Percentiles rank a stretch among this genome's conserved stretches.
These are phyloP conservation scores for Macropis europaea DNA, from an alignment of 2,888 invertebrate species.

Conservation along the genomic window DNA sequence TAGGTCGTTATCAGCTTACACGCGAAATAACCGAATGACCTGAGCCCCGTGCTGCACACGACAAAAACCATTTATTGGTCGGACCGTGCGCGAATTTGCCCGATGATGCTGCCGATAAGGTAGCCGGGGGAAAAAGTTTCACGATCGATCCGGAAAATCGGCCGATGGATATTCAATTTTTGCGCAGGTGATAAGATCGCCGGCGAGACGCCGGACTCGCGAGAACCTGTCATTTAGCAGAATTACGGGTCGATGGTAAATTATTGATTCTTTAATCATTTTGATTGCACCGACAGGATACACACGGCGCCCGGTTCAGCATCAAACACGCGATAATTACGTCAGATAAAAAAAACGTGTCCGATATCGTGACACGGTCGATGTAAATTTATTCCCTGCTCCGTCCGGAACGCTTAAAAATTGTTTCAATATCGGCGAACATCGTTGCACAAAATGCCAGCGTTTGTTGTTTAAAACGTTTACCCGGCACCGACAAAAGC, in stretches of 20 bases:
- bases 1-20: slow-evolving; percentile 67
- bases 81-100: slow-evolving; percentile 36
- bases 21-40: slow-evolving; percentile 67
- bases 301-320: neutral
- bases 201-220: slow-evolving; percentile 5
- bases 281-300: slow-evolving; percentile 29
- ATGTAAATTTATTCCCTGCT: slow-evolving; percentile 31
- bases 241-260: slow-evolving; percentile 20
- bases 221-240: slow-evolving; percentile 18
- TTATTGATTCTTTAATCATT: slow-evolving; percentile 39
- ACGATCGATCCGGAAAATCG: slow-evolving; percentile 5
- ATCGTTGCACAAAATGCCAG: slow-evolving; percentile 11
- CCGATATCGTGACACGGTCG: slow-evolving; percentile 28
- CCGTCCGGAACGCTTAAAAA: slow-evolving; percentile 19
- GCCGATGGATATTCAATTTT: slow-evolving; percentile 15
- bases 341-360: slow-evolving; percentile 30
- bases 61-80: slow-evolving; percentile 66
- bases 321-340: slow-evolving; percentile 33
- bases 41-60: slow-evolving; percentile 41
- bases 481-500: slow-evolving; percentile 2
- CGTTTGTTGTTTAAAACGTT: slow-evolving; percentile 19
- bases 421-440: slow-evolving; percentile 28
- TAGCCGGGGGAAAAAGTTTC: slow-evolving; percentile 3
- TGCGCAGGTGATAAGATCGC: slow-evolving; percentile 2
- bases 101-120: slow-evolving; percentile 24